Base-by-base conservation (phyloP, 1,140 invertebrate species). In the Scaptomyza graminum region DNA sequence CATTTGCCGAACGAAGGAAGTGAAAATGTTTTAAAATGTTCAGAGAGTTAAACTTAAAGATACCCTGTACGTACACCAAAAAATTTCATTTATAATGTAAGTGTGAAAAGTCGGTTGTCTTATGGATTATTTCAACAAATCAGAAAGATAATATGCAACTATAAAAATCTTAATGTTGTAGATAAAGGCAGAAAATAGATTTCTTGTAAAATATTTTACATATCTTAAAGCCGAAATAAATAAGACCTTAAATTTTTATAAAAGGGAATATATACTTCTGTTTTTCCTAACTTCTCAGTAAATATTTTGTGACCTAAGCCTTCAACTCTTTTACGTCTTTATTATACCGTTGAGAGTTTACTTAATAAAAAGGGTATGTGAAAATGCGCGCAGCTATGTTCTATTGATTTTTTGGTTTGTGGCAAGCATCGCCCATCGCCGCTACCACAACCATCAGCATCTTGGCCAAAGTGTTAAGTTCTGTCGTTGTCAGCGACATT, bases 321-420 rank as follows among this genome's bases (percentile, higher is more conserved):
- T 2, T 22, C 18, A 1, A 0, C 18, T 22, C 28, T 7, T 7
- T 31, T 6, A n/a, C 8, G n/a, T 5, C 37, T 41, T 41, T n/a
- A 49, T 1, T n/a, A 25, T 49, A 28, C 16, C n/a, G 25, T 31
- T 4, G n/a, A n/a, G 25, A 7, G n/a, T 7, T 25, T 5, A 7
- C 2, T 31, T 31, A 1, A 31, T 31, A 6, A 31, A 31, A 31
- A 57, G 55, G 43, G 41, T 46, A 46, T 46, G 55, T n/a, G 22
- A 28, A 25, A 16, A 43, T n/a, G 28, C 49, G 47, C 41, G 51
- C 54, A 28, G 28, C 65, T 43, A 41, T 50, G 71, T 66, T 51
- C 46, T 77, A 84, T 84, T 77, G 81, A 84, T 84, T 87, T 85
- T 74, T 43, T 31, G 11, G 16, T 5, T 25, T 34, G n/a, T 6